These are phyloP conservation scores for Marcusenius ussheri DNA, from an alignment of 2,113 vertebrate genomes.

Conservation along the genomic window DNA sequence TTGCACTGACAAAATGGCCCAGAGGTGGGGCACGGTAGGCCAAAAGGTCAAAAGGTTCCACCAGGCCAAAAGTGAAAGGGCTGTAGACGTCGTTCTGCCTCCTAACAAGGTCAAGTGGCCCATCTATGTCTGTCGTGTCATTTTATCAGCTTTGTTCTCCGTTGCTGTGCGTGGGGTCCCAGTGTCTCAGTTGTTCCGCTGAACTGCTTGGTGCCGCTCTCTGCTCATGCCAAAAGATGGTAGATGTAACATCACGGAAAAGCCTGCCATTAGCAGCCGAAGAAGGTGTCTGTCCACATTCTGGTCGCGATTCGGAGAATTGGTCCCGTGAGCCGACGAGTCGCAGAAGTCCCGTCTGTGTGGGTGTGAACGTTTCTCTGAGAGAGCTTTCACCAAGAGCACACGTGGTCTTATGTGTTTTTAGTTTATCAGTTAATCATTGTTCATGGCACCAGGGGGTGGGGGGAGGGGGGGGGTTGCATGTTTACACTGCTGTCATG, in stretches of 20 bases:
- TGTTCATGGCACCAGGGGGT: not conserved
- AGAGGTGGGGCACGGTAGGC: not conserved
- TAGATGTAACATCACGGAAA: not conserved
- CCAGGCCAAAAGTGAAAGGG: not conserved
- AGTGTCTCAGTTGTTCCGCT: not conserved
- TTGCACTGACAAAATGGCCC: not conserved
- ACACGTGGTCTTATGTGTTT: not conserved
- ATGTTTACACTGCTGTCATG: not conserved
- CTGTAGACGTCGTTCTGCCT: not conserved
- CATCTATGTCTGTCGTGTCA: not conserved
- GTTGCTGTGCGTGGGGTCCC: not conserved
- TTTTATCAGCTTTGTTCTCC: not conserved
- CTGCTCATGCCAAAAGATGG: not conserved
- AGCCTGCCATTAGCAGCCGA: not conserved
- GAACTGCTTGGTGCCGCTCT: not conserved
- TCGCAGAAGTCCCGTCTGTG: not conserved
- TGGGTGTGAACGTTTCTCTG: not conserved
- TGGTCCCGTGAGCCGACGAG: not conserved
- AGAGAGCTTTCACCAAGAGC: not conserved
- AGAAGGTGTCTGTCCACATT: not conserved
- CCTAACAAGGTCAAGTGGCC: not conserved
- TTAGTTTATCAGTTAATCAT: not conserved
- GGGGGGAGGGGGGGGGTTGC: not conserved
- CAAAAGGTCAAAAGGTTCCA: not conserved
- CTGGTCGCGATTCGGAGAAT: not conserved